Conservation (phyloP, 2,797 vertebrate genomes). For the Pygocentrus nattereri region DNA sequence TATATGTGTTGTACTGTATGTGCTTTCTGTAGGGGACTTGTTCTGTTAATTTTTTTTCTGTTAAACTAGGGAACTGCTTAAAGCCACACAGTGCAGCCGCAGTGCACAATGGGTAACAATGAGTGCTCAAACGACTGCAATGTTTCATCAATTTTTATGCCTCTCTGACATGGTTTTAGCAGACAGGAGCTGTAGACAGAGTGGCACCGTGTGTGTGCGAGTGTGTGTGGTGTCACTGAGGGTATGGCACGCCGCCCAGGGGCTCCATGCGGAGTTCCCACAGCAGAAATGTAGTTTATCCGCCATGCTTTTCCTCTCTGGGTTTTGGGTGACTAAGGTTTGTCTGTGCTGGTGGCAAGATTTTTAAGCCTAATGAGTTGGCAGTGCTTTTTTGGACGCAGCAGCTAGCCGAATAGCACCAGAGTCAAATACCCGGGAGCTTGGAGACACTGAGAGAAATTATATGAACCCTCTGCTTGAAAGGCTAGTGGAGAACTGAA, state of each 20-base stretch:
- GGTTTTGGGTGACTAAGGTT: slow-evolving; percentile 45
- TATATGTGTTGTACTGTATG: background rate
- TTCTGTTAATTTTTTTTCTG: background rate
- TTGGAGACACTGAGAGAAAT: slow-evolving; percentile 39
- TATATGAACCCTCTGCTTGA: slow-evolving; percentile 34
- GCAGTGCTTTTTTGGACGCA: slow-evolving; percentile 5
- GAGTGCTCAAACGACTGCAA: slow-evolving; percentile 36
- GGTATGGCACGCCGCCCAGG: slow-evolving; percentile 51
- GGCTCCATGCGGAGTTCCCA: slow-evolving; percentile 51
- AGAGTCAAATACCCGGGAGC: slow-evolving; percentile 16
- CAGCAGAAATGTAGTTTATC: slow-evolving; percentile 45
- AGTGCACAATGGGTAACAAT: slow-evolving; percentile 35
- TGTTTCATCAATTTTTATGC: slow-evolving; percentile 55
- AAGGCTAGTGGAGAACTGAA: slow-evolving; percentile 8
- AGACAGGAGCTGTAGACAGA: slow-evolving; percentile 52
- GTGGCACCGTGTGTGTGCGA: slow-evolving; percentile 41
- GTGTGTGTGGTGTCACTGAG: slow-evolving; percentile 47
- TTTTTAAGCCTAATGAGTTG: slow-evolving; percentile 57
- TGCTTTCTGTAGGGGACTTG: background rate
- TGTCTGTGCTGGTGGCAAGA: slow-evolving; percentile 44
- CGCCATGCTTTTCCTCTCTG: slow-evolving; percentile 42
- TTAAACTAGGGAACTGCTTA: too few species aligned
- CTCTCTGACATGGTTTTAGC: slow-evolving; percentile 57
- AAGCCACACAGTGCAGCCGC: slow-evolving; percentile 1
- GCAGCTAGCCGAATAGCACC: slow-evolving; percentile 9